Evolutionary conservation across 2,113 vertebrate species (phyloP).

Genomic region (Pantherophis guttatus): DNA sequence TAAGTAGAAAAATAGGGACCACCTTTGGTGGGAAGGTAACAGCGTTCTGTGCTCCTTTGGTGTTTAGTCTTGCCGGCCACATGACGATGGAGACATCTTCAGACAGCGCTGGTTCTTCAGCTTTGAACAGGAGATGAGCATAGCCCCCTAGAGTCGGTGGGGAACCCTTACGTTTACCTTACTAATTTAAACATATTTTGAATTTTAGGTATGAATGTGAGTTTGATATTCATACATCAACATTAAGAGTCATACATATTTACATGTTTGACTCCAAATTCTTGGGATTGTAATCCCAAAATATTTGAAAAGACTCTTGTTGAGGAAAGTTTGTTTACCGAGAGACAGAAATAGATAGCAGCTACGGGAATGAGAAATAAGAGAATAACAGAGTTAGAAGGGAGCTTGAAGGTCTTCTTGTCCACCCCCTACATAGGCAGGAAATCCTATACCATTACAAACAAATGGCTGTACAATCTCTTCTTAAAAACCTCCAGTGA

Average conservation of each 20-base stretch:
- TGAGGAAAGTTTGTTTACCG: neutral
- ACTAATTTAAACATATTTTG: neutral
- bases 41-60: too few species aligned
- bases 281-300: neutral
- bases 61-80: too few species aligned
- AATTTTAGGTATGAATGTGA: neutral
- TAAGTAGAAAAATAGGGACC: too few species aligned
- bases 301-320: neutral
- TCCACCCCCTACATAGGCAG: neutral
- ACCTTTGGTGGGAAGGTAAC: too few species aligned
- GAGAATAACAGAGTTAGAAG: neutral
- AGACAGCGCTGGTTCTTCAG: too few species aligned
- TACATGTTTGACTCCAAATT: neutral
- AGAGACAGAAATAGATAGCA: neutral
- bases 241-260: neutral
- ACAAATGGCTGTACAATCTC: neutral
- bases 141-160: too few species aligned
- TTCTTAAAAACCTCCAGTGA: neutral
- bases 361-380: neutral
- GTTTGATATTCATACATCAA: neutral
- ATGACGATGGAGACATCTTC: too few species aligned
- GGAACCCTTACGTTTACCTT: too few species aligned
- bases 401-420: neutral
- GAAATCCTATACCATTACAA: neutral
- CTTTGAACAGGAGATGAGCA: too few species aligned